Evolutionary conservation across 2,888 invertebrate species (phyloP), one percentile per base, ranked within the genome.

Genomic region (Diachrysia chrysitis): DNA sequence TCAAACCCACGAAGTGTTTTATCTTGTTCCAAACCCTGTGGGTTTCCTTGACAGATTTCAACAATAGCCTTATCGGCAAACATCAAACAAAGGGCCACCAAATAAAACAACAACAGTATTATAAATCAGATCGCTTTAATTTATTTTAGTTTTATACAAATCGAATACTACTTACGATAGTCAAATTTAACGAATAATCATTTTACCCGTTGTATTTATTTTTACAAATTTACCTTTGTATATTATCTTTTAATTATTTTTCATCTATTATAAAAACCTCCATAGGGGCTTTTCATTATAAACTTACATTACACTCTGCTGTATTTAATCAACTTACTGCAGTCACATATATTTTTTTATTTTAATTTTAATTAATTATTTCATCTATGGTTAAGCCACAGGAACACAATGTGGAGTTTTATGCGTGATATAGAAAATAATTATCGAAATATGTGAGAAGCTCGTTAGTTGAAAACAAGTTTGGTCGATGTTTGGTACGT

Each of bases 41-140:
- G 37, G 37, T 57, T 57, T 57, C 21, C 56, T 56, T 56, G 56
- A 56, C 56, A 56, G 56, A 29, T 56, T 19, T 35, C 19, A 57
- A 21, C 57, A 37, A 57, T 37, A 19, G 17, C 56, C 35, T 17
- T 56, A 35, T 32, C 56, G 57, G 21, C 12, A 53, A 37, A 37
- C 23, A 23, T 53, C 1, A 19, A 25, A n/a, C 9, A 59, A 6
- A 21, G 35, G 62, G 63, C 14, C 58, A 48, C 29, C 4, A 82
- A 94, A 93, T 91, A 79, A 95, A 94, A 95, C 93, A 79, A 86
- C 85, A 74, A 7, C 5, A 35, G 60, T 92, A 93, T 91, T 95
- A 95, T 94, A 95, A 95, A 95, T 94, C 94, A 94, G 95, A 95
- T 95, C 93, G 95, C 93, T 95, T 95, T 95, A 95, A 93, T 95